Evolutionary conservation across 64 coral and sea anemone species (phyloP), one percentile per base, ranked within the genome.

Genomic region (Montipora efflorescens): DNA sequence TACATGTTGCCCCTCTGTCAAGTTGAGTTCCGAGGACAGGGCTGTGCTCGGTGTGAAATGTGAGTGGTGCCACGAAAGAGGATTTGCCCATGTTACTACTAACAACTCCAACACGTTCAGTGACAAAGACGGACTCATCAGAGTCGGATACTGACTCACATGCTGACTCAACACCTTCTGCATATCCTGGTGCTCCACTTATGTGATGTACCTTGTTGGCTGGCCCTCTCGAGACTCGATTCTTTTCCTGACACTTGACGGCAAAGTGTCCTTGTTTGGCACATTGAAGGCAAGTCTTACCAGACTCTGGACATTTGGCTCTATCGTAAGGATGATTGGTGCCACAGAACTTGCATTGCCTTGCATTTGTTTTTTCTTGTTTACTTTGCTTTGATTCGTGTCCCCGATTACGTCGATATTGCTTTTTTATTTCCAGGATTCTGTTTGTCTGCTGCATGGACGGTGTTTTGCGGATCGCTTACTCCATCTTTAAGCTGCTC

Each of bases 261-360:
- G 53, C 53, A 57, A 79, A 79, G n/a, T 79, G 77, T 8, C 48
- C 77, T 75, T 75, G 72, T 75, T 75, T 75, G 21, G n/a, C 77
- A 79, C n/a, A 79, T 19, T 79, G 16, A 19, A n/a, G 48, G 49
- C 77, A 79, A 15, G 77, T 79, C 18, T 55, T 79, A n/a, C 48
- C 77, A n/a, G 77, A 79, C 14, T 48, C 77, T 51, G 77, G 77
- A 23, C 28, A 36, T 36, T 36, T 36, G 28, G 28, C 28, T 36
- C 28, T 36, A 36, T 36, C 28, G 28, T 36, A 36, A 36, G 28
- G 28, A 1, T 52, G 77, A 20, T 51, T 21, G 47, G 77, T 53
- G 77, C 47, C 77, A 79, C 77, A 79, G 8, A 81, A 59, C 51
- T 59, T 81, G 49, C 79, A 81, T 59, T 23, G 79, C 48, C 15